Base-by-base conservation (phyloP, 2,113 vertebrate genomes). In the Spizaetus ornatus region DNA sequence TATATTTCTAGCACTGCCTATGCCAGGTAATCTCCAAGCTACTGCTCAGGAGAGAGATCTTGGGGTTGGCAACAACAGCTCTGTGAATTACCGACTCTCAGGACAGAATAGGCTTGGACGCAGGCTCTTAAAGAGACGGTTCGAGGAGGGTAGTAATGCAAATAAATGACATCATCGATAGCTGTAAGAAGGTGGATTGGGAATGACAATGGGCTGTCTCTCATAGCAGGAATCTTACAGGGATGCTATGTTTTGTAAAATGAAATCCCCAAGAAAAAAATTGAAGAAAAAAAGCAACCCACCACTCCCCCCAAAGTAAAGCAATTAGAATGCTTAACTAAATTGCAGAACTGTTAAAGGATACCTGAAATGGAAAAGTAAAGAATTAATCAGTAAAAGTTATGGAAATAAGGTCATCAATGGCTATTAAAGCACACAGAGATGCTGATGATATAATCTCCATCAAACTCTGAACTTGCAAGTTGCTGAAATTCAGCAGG, bases 391-490 rank as follows among this genome's bases (percentile, higher is more conserved):
- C 13, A 31, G 53, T 34, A 34, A 8, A 77, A 67, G 27, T 22
- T 50, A 2, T 1, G 20, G 43, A 11, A 22, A 65, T 13, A 13
- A 50, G n/a, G 63, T 48, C 13, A 10, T 50, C 27, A 20, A 3
- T 50, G 59, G 23, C 47, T 56, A 1, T 13, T 12, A 13, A 42
- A 65, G 45, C 63, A 2, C 29, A 14, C 31, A 10, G 23, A 52
- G 40, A 7, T 36, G 61, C 38, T 22, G 47, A 0, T 36, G 16
- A 1, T 13, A 3, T 15, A 3, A 26, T 22, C 40, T 25, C 32
- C n/a, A 9, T 3, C 63, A 2, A 8, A 26, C 14, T 0, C 23
- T 13, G 38, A 48, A 14, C 17, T 1, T 9, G 29, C 36, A 34
- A 36, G 45, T 6, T 3, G 56, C 27, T n/a, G 62, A 13, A 27